Conservation (phyloP, 2,888 invertebrate species). For the Ornithoptera alexandrae region DNA sequence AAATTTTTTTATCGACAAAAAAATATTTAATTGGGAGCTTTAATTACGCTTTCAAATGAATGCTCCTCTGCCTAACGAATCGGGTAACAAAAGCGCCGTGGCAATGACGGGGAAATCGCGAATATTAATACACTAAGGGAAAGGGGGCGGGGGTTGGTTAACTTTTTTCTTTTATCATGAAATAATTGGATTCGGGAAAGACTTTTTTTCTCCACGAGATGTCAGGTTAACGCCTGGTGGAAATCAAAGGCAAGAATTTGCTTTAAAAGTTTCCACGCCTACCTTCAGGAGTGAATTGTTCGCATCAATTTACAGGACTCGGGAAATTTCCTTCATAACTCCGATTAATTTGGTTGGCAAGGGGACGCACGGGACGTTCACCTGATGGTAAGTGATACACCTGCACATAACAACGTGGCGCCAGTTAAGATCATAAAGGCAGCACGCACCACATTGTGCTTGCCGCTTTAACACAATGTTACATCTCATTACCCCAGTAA, state of each 20-base stretch:
- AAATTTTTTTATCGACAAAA: not conserved
- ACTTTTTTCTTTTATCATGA: slow-evolving; percentile 26
- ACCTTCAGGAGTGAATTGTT: slow-evolving; percentile 24
- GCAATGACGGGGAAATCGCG: slow-evolving; percentile 7
- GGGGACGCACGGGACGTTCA: not conserved
- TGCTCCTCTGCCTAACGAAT: slow-evolving; percentile 1
- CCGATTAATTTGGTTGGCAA: slow-evolving; percentile 21
- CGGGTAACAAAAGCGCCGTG: not conserved
- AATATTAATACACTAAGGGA: slow-evolving; percentile 18
- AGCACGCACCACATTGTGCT: too few species aligned
- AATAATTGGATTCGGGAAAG: slow-evolving; percentile 23
- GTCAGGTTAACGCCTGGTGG: slow-evolving; percentile 9
- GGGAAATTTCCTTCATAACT: slow-evolving; percentile 22
- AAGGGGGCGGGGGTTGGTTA: not conserved
- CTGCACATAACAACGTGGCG: too few species aligned
- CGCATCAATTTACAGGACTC: slow-evolving; percentile 24
- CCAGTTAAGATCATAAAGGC: too few species aligned
- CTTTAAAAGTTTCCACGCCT: slow-evolving; percentile 17
- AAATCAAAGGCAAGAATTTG: slow-evolving; percentile 28
- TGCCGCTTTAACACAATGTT: too few species aligned
- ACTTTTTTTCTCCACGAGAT: not conserved
- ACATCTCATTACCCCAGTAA: too few species aligned
- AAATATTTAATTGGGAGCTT: not conserved
- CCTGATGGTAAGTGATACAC: too few species aligned
- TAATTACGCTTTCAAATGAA: slow-evolving; percentile 8